Evolutionary conservation across 2,113 vertebrate species (phyloP).

Genomic region (Equus quagga): DNA sequence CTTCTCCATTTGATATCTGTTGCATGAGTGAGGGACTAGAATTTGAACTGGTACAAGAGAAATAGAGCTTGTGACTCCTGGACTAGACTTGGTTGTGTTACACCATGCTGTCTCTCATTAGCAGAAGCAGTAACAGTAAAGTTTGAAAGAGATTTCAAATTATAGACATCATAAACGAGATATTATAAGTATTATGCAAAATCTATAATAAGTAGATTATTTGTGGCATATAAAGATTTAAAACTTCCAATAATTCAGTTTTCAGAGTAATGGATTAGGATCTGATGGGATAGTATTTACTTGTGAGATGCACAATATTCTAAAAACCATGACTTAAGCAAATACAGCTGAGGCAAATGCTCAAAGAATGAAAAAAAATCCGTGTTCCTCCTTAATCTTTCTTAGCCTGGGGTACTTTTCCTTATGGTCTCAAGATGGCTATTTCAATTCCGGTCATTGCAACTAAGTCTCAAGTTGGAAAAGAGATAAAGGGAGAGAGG

Average conservation of each 20-base stretch:
- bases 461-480: not conserved
- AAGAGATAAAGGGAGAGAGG: not conserved
- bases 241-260: not conserved
- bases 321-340: not conserved
- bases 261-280: not conserved
- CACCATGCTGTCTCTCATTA: not conserved
- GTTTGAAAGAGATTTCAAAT: not conserved
- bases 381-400: not conserved
- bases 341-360: not conserved
- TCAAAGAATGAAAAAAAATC: not conserved
- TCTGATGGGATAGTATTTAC: not conserved
- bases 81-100: not conserved
- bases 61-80: not conserved
- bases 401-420: not conserved
- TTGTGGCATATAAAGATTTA: not conserved
- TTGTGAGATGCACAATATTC: not conserved
- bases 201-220: not conserved
- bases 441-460: not conserved
- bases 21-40: not conserved
- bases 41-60: not conserved
- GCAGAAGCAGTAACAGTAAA: not conserved
- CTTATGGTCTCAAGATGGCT: not conserved
- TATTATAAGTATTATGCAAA: not conserved
- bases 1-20: not conserved
- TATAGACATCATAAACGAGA: not conserved